Percentiles rank a stretch among this genome's conserved stretches.
Conservation (phyloP, 2,113 vertebrate genomes). For the Gracilinanus agilis region DNA sequence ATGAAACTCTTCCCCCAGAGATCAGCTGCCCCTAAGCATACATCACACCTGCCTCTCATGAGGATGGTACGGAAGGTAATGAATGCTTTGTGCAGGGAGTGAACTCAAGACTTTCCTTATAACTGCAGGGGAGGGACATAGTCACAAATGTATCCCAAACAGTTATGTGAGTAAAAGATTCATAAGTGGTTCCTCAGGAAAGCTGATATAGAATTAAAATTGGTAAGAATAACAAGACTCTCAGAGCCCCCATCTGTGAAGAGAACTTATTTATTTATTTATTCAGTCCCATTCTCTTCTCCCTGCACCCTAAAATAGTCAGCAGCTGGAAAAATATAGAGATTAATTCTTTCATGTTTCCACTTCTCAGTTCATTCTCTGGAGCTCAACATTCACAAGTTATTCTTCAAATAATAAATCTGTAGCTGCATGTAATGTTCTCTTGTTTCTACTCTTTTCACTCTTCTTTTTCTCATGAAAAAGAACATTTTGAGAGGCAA, state of each 20-base stretch:
- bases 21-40: background rate
- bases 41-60: background rate
- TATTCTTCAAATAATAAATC: too few species aligned
- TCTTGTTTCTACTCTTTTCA: too few species aligned
- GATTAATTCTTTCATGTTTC: too few species aligned
- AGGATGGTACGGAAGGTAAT: background rate
- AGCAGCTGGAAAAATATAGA: too few species aligned
- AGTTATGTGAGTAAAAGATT: background rate
- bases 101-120: background rate
- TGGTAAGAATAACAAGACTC: background rate
- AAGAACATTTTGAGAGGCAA: background rate
- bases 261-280: too few species aligned
- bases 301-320: too few species aligned
- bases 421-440: too few species aligned
- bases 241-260: background rate
- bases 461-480: too few species aligned
- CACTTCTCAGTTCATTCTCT: too few species aligned
- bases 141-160: background rate
- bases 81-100: background rate
- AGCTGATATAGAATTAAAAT: background rate
- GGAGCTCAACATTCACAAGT: too few species aligned
- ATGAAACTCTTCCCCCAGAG: background rate
- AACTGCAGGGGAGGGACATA: background rate
- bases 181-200: background rate
- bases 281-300: too few species aligned